These are phyloP conservation scores for Drosophila lacteicornis DNA, from an alignment of 1,140 invertebrate species.

Conservation along the genomic window DNA sequence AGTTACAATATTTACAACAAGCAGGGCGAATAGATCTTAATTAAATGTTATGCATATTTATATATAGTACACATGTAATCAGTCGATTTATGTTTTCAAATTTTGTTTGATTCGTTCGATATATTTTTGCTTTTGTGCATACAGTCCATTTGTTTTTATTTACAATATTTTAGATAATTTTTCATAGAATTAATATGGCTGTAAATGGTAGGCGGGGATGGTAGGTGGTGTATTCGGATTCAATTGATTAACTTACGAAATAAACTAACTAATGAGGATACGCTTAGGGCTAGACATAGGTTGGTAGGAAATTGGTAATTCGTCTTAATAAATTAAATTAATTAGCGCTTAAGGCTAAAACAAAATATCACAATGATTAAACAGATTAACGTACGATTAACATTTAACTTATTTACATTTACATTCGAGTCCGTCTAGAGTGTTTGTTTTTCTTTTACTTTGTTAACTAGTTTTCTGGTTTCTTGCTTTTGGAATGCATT, in stretches of 20 bases:
- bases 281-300: constrained; percentile 50
- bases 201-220: constrained; percentile 36
- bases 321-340: constrained; percentile 65
- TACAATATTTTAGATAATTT: constrained; percentile 51
- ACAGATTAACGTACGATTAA: constrained; percentile 67
- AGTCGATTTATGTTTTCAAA: constrained; percentile 70
- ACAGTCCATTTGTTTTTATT: constrained; percentile 48
- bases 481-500: constrained; percentile 80
- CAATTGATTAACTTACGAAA: constrained; percentile 59
- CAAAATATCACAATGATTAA: constrained; percentile 81
- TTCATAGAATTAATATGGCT: constrained; percentile 79
- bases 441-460: constrained; percentile 27
- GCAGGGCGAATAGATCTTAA: constrained; percentile 47
- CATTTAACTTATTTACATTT: constrained; percentile 68
- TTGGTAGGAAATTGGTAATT: constrained; percentile 34
- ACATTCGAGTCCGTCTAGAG: constrained; percentile 42
- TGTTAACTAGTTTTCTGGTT: constrained; percentile 74
- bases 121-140: constrained; percentile 28
- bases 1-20: constrained; percentile 74
- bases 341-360: constrained; percentile 68
- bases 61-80: constrained; percentile 76
- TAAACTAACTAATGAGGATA: constrained; percentile 77
- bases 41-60: constrained; percentile 61
- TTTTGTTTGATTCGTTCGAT: constrained; percentile 39
- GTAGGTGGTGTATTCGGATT: constrained; percentile 22